phyloP scores from a whole-genome alignment of 2,797 vertebrate species.

The Phylloscopus collybita region DNA sequence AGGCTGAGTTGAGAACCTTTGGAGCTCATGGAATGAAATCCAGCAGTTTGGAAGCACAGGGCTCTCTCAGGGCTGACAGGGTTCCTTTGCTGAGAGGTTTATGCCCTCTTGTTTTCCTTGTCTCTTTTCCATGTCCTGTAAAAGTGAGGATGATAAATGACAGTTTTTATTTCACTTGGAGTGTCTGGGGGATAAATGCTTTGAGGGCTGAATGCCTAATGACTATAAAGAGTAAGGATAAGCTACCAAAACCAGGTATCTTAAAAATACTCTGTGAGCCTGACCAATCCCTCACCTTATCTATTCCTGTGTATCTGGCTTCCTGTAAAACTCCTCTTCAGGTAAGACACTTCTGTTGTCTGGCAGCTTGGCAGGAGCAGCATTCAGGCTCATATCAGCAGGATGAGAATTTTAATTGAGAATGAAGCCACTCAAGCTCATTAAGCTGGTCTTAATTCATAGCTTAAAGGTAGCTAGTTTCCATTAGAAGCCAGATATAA shows the following conservation, averaged over 20 bases:
- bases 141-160: background rate
- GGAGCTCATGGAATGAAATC: background rate
- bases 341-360: background rate
- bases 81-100: background rate
- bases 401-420: conserved; percentile 24
- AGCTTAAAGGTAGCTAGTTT: background rate
- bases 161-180: background rate
- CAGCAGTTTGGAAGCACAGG: background rate
- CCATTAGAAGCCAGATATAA: background rate
- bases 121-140: accelerated
- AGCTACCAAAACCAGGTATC: background rate
- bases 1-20: background rate
- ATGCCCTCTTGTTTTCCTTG: background rate
- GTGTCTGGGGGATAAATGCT: background rate
- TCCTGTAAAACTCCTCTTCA: background rate
- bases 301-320: background rate
- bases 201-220: background rate
- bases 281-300: background rate
- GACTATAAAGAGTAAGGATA: background rate
- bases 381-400: background rate
- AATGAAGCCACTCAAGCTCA: background rate
- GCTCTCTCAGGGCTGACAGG: background rate
- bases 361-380: background rate
- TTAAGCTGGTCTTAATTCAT: background rate
- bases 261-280: background rate